Percentiles rank a stretch among this genome's conserved stretches.
Conservation (phyloP, 2,797 vertebrate genomes). For the Lagocephalus sceleratus region DNA sequence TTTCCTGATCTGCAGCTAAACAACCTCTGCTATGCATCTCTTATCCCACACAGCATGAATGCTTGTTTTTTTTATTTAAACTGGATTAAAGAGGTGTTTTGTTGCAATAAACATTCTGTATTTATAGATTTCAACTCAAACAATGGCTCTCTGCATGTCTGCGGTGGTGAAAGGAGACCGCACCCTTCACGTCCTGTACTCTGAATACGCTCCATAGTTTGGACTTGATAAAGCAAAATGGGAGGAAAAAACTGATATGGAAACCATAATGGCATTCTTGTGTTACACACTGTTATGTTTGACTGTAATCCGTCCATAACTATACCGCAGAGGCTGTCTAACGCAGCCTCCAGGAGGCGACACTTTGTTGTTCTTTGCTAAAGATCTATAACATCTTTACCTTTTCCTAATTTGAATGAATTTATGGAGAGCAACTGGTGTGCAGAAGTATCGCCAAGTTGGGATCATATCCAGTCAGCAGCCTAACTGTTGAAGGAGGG, state of each 20-base stretch:
- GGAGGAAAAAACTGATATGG: constrained; percentile 15
- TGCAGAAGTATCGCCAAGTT: not conserved
- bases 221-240: constrained; percentile 30
- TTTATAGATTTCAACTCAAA: constrained; percentile 44
- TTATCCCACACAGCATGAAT: constrained; percentile 25
- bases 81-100: constrained; percentile 51
- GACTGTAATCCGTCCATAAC: too few species aligned
- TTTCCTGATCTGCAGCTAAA: not conserved
- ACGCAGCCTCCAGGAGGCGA: not conserved
- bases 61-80: constrained; percentile 15
- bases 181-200: constrained; percentile 47
- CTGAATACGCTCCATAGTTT: constrained; percentile 23
- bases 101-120: constrained; percentile 25
- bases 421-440: constrained; percentile 1
- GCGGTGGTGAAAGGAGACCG: constrained; percentile 21
- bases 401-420: not conserved
- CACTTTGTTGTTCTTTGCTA: not conserved
- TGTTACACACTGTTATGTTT: not conserved
- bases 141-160: constrained; percentile 36
- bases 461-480: not conserved
- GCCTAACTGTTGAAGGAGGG: constrained; percentile 27
- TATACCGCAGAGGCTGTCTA: too few species aligned
- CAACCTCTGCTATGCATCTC: not conserved
- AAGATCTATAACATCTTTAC: not conserved
- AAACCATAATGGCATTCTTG: constrained; percentile 17